Percentiles rank a stretch among this genome's conserved stretches.
These are phyloP conservation scores for Drosophila persimilis DNA, from an alignment of 1,140 invertebrate genomes.

Conservation along the genomic window DNA sequence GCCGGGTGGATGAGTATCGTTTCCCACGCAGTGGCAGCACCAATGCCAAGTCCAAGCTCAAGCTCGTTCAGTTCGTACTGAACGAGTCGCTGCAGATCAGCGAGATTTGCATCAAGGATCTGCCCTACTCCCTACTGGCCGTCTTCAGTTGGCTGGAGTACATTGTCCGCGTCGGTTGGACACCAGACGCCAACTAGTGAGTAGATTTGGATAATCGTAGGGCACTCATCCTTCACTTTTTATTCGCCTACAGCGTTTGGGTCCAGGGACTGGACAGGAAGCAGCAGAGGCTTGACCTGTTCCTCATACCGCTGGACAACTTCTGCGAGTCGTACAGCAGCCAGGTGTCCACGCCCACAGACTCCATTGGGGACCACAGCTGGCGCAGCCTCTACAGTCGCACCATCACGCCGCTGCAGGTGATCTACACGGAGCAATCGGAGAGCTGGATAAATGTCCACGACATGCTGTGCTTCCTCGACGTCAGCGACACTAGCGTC, in stretches of 20 bases:
- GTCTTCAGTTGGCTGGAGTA: slow-evolving; percentile 97
- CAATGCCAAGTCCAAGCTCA: slow-evolving; percentile 95
- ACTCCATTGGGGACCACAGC: slow-evolving; percentile 82
- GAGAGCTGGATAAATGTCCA: slow-evolving; percentile 96
- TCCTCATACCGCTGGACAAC: slow-evolving; percentile 89
- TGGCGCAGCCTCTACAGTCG: slow-evolving; percentile 78
- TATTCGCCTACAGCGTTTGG: slow-evolving; percentile 89
- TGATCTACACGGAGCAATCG: slow-evolving; percentile 88
- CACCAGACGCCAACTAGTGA: slow-evolving; percentile 93
- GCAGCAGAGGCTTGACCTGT: slow-evolving; percentile 91
- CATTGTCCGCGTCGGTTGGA: slow-evolving; percentile 96
- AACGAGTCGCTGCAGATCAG: slow-evolving; percentile 87
- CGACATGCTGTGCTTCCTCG: slow-evolving; percentile 93
- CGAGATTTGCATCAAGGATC: slow-evolving; percentile 87
- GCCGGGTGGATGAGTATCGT: slow-evolving; percentile 93
- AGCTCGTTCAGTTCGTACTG: slow-evolving; percentile 93
- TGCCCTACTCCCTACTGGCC: slow-evolving; percentile 88
- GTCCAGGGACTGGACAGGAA: slow-evolving; percentile 92
- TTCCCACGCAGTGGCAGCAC: slow-evolving; percentile 95
- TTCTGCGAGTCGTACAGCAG: slow-evolving; percentile 88
- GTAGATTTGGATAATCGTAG: slow-evolving; percentile 66
- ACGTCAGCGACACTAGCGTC: slow-evolving; percentile 84
- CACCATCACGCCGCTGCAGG: slow-evolving; percentile 82
- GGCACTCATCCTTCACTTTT: background rate
- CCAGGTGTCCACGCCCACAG: slow-evolving; percentile 84